Evolutionary conservation across 2,113 vertebrate species (phyloP), one percentile per base, ranked within the genome.

Genomic region (Corydoras maculifer): DNA sequence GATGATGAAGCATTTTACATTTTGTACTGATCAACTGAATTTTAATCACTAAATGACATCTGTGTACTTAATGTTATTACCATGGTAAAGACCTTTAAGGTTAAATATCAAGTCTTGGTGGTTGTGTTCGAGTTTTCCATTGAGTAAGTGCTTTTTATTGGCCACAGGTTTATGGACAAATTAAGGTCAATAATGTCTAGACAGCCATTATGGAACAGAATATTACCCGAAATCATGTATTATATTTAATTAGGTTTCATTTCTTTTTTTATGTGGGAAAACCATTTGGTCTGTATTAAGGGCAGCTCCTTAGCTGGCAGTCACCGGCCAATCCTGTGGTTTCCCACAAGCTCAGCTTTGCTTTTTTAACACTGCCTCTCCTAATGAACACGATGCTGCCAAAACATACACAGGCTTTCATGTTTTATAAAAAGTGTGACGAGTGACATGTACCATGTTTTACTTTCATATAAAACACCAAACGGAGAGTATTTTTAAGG

Each of bases 131-230:
- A 72, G 49, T 58, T 48, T 48, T 61, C 53, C 58, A 48, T 67
- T 25, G 13, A 9, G 15, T 49, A 31, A 73, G 54, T 15, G 29
- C n/a, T 11, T 62, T 68, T 61, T 54, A 57, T 32, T 48, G 51
- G 8, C 51, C 18, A 15, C 3, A 59, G 78, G 72, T 83, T 81
- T 80, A 80, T 66, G 69, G 65, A 79, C 62, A 73, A 76, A 75
- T 77, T 80, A 78, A 70, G 43, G 58, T 65, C 67, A 79, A 77
- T 2, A 29, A 78, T 43, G 78, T 84, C 83, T 82, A 84, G 79
- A 87, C 82, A 8, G 67, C 70, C 77, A 72, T 51, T 68, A 57
- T 70, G 57, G 73, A 64, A 75, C 70, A n/a, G 66, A 60, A 61
- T 77, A 68, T 70, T 35, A 25, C 11, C 55, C 15, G 29, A 49